phyloP scores from a whole-genome alignment of 2,888 invertebrate species.

The Megalurothrips usitatus region DNA sequence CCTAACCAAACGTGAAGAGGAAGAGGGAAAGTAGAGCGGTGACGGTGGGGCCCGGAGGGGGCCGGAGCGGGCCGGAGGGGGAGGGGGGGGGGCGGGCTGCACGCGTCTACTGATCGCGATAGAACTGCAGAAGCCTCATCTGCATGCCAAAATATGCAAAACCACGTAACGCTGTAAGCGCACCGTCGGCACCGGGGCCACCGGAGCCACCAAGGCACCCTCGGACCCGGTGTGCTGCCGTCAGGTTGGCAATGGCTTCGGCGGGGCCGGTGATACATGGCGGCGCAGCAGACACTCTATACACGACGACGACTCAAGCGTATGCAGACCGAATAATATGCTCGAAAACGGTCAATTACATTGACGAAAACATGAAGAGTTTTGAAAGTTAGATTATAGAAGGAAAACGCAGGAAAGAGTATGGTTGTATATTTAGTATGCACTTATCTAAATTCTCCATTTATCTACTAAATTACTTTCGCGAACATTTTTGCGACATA shows the following conservation, averaged over 20 bases:
- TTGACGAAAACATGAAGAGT: no score
- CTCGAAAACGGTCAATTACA: background rate
- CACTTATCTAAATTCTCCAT: no score
- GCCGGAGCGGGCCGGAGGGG: background rate
- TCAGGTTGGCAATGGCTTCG: background rate
- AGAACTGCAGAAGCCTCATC: background rate
- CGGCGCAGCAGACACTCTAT: no score
- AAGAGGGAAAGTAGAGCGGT: background rate
- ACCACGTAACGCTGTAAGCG: background rate
- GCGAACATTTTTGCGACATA: background rate
- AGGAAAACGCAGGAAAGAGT: no score
- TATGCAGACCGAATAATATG: background rate
- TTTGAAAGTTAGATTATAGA: no score
- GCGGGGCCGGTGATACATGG: background rate
- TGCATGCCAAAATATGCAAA: background rate
- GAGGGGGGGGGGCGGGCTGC: background rate
- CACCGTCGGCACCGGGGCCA: background rate
- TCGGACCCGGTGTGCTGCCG: no score
- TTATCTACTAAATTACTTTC: background rate
- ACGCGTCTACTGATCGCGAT: background rate
- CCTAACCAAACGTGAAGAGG: background rate
- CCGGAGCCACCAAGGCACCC: background rate
- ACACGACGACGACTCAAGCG: background rate
- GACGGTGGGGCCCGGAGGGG: background rate
- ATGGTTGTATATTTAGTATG: no score